Conservation (phyloP, 2,888 invertebrate genomes). For the Priocnemis perturbator region DNA sequence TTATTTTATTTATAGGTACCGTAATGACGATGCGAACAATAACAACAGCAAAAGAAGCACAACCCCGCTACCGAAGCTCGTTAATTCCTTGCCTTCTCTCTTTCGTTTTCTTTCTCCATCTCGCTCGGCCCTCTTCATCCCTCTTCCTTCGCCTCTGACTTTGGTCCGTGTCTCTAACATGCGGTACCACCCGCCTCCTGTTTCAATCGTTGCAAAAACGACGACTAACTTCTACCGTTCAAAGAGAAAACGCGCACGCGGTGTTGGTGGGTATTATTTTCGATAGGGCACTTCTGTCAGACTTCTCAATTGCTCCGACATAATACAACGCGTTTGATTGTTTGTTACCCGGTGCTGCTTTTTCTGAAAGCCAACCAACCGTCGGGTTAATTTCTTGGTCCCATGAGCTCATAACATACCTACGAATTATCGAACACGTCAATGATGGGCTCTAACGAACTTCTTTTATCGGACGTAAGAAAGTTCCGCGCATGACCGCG, state of each 20-base stretch:
- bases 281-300: neutral
- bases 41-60: slow-evolving; percentile 40
- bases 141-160: neutral
- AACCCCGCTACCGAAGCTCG: slow-evolving; percentile 48
- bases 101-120: slow-evolving; percentile 12
- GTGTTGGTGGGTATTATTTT: slow-evolving; percentile 4
- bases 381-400: no score
- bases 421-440: no score
- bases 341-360: no score
- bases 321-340: no score
- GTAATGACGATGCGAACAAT: slow-evolving; percentile 67
- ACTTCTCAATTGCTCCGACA: no score
- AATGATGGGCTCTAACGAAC: no score
- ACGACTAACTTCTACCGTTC: slow-evolving; percentile 6
- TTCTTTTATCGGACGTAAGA: no score
- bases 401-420: no score
- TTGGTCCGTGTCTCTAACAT: neutral
- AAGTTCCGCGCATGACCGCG: no score
- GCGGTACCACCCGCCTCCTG: slow-evolving; percentile 15
- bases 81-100: slow-evolving; percentile 49
- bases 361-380: no score
- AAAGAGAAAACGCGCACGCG: neutral
- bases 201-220: slow-evolving; percentile 33
- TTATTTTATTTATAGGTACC: slow-evolving; percentile 69
- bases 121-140: slow-evolving; percentile 13